Conservation (phyloP, 2,888 invertebrate genomes). For the Magallana nippona region DNA sequence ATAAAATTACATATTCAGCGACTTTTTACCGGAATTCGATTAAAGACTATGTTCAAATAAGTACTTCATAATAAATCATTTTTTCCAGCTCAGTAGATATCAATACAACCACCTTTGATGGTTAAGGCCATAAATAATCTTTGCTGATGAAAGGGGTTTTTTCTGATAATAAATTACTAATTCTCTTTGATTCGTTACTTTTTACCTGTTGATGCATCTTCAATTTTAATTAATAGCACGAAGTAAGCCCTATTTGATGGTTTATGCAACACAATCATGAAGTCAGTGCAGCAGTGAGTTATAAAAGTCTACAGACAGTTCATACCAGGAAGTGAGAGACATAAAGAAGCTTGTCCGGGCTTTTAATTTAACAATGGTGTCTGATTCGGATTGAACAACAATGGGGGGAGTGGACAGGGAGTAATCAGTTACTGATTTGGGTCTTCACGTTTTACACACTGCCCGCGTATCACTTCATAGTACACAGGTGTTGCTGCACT, state of each 20-base stretch:
- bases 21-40: too few species aligned
- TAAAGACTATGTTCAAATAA: too few species aligned
- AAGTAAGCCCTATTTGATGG: neutral
- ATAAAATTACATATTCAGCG: too few species aligned
- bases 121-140: too few species aligned
- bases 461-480: neutral
- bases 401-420: neutral
- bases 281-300: neutral
- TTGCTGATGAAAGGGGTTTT: too few species aligned
- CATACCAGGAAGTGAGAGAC: neutral
- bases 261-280: neutral
- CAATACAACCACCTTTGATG: too few species aligned
- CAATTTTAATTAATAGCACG: too few species aligned
- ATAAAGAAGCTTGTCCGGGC: neutral
- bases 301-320: neutral
- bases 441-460: neutral
- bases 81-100: too few species aligned
- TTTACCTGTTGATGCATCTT: too few species aligned
- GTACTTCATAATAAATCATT: too few species aligned
- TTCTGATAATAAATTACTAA: too few species aligned
- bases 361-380: neutral
- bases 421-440: neutral
- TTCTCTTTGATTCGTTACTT: too few species aligned
- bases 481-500: neutral
- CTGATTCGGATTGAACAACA: neutral